Percentiles rank a stretch among this genome's conserved stretches.
Conservation (phyloP, 2,113 vertebrate species). For the Echinops telfairi region DNA sequence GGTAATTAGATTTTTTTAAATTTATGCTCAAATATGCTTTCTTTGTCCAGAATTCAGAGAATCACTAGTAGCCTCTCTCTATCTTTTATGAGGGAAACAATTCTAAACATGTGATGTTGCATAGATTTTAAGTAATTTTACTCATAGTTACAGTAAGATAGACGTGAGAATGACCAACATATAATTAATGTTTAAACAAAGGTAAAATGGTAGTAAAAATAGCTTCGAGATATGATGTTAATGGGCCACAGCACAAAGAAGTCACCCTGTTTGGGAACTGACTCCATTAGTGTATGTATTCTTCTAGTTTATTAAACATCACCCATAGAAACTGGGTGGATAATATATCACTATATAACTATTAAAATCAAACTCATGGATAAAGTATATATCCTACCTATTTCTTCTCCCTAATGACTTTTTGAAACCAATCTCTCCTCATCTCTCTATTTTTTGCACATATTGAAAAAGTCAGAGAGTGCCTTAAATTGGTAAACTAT, state of each 20-base stretch:
- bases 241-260: constrained; percentile 45
- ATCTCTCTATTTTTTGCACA: constrained; percentile 22
- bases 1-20: too few relatives aligned
- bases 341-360: constrained; percentile 50
- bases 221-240: constrained; percentile 20
- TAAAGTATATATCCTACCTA: constrained; percentile 6
- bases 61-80: not conserved
- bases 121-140: constrained; percentile 17
- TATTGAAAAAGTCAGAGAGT: constrained; percentile 15
- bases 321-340: not conserved
- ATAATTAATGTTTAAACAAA: constrained; percentile 70
- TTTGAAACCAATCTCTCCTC: not conserved
- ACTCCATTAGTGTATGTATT: not conserved
- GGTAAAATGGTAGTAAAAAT: constrained; percentile 67
- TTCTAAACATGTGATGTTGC: constrained; percentile 25
- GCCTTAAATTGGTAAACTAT: constrained; percentile 42
- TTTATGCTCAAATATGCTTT: not conserved
- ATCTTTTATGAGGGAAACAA: constrained; percentile 16
- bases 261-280: constrained; percentile 9
- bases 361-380: constrained; percentile 35
- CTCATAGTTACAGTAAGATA: constrained; percentile 19
- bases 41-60: constrained; percentile 23
- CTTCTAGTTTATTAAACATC: constrained; percentile 42
- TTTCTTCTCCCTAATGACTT: constrained; percentile 3
- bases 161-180: constrained; percentile 10